phyloP scores from a whole-genome alignment of 1,140 invertebrate genomes.

The Drosophila guanche region DNA sequence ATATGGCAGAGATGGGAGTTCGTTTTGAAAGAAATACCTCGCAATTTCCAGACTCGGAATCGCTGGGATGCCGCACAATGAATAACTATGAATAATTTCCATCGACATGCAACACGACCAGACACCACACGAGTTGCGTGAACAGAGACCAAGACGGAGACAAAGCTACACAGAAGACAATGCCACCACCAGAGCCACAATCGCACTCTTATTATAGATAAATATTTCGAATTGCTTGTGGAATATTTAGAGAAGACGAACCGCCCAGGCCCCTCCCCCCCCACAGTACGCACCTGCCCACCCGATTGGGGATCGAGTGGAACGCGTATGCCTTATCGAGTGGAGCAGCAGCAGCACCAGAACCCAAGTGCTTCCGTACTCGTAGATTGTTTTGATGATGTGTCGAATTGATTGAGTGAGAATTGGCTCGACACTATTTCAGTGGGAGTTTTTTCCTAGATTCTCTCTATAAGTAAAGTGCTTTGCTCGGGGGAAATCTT shows the following conservation, averaged over 20 bases:
- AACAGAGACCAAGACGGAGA: constrained; percentile 42
- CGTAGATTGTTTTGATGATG: too few relatives aligned
- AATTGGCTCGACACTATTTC: too few relatives aligned
- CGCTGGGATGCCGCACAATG: constrained; percentile 67
- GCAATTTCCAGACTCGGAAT: constrained; percentile 71
- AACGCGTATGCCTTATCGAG: too few relatives aligned
- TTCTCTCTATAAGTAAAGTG: too few relatives aligned
- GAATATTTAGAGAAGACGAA: constrained; percentile 13
- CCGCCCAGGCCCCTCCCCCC: neutral
- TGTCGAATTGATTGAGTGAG: too few relatives aligned
- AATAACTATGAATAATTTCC: constrained; percentile 67
- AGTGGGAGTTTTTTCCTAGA: too few relatives aligned
- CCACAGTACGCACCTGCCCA: too few relatives aligned
- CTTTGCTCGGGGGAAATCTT: too few relatives aligned
- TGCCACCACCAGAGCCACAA: constrained; percentile 31
- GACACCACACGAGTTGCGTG: constrained; percentile 62
- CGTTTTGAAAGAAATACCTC: constrained; percentile 47
- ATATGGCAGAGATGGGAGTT: constrained; percentile 77
- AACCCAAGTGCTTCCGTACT: too few relatives aligned
- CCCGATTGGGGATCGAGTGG: too few relatives aligned
- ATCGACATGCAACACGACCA: constrained; percentile 59
- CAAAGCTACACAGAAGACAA: constrained; percentile 33
- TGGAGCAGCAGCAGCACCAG: too few relatives aligned
- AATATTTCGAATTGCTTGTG: constrained; percentile 33
- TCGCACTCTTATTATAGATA: constrained; percentile 27